Evolutionary conservation across 2,113 vertebrate species (phyloP).

Genomic region (Heterocephalus glaber): DNA sequence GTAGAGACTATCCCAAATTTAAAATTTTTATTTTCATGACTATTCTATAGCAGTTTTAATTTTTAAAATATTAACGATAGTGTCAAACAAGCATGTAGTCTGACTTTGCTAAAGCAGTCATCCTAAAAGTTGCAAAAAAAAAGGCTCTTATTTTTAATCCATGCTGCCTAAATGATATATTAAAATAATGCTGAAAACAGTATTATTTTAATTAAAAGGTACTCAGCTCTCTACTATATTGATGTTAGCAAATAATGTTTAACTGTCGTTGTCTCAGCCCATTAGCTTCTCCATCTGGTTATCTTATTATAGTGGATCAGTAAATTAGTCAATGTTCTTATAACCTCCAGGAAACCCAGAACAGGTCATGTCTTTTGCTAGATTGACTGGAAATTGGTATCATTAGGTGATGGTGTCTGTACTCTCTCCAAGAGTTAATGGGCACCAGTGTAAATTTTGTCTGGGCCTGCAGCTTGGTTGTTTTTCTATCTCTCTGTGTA

Average conservation of each 20-base stretch:
- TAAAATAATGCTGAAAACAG: slow-evolving; percentile 75
- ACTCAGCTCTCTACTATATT: neutral
- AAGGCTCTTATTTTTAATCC: neutral
- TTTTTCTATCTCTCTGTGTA: slow-evolving; percentile 3
- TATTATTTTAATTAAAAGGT: slow-evolving; percentile 79
- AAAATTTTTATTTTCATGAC: neutral
- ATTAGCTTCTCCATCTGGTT: slow-evolving; percentile 79
- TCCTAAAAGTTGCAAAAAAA: neutral
- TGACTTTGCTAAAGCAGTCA: slow-evolving; percentile 42
- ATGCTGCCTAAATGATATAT: slow-evolving; percentile 23
- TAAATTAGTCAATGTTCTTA: slow-evolving; percentile 76
- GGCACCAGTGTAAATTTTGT: slow-evolving; percentile 10
- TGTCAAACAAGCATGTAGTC: neutral
- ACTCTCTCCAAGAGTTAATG: slow-evolving; percentile 72
- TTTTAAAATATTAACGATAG: neutral
- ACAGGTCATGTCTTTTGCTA: slow-evolving; percentile 75
- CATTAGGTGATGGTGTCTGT: slow-evolving; percentile 71
- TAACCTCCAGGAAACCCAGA: slow-evolving; percentile 77
- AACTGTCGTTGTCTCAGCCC: slow-evolving; percentile 72
- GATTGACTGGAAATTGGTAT: slow-evolving; percentile 78
- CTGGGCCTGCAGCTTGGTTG: slow-evolving; percentile 1
- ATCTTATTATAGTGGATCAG: slow-evolving; percentile 76
- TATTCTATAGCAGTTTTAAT: neutral
- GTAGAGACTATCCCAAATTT: neutral
- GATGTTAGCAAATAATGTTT: slow-evolving; percentile 72